Conservation (phyloP, 2,888 invertebrate species). For the Morinoia aosen region DNA sequence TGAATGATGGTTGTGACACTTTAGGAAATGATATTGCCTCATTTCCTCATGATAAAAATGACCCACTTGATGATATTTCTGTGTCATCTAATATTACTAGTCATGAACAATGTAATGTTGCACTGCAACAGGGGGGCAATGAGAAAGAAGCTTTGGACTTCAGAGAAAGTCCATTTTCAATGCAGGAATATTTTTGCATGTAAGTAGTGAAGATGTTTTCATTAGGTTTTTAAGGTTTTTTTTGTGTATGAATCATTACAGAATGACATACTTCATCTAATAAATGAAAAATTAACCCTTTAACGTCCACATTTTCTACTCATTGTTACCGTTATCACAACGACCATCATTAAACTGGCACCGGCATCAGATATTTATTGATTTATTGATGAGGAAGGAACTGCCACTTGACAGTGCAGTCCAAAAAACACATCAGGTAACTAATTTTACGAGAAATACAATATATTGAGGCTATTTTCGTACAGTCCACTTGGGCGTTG, state of each 20-base stretch:
- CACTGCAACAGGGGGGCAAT: background rate
- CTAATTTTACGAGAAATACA: no score
- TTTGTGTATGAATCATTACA: background rate
- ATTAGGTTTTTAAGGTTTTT: background rate
- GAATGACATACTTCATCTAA: background rate
- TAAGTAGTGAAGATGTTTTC: conserved; percentile 18
- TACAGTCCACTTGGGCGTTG: no score
- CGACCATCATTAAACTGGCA: no score
- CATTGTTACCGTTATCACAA: no score
- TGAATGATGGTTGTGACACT: background rate
- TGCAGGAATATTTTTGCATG: conserved; percentile 62
- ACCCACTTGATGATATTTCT: background rate
- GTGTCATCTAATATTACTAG: conserved; percentile 5
- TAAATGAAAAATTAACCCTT: background rate
- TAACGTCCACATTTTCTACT: no score
- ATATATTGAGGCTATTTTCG: no score
- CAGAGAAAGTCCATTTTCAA: conserved; percentile 57
- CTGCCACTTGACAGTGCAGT: no score
- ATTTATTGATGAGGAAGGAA: no score
- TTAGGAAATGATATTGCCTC: background rate
- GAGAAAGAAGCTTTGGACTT: conserved; percentile 53
- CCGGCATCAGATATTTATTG: no score
- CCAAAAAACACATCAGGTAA: no score
- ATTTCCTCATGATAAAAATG: background rate
- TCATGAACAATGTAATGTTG: background rate